These are phyloP conservation scores for Bellardia bayeri DNA, from an alignment of 2,888 invertebrate species.

Conservation along the genomic window DNA sequence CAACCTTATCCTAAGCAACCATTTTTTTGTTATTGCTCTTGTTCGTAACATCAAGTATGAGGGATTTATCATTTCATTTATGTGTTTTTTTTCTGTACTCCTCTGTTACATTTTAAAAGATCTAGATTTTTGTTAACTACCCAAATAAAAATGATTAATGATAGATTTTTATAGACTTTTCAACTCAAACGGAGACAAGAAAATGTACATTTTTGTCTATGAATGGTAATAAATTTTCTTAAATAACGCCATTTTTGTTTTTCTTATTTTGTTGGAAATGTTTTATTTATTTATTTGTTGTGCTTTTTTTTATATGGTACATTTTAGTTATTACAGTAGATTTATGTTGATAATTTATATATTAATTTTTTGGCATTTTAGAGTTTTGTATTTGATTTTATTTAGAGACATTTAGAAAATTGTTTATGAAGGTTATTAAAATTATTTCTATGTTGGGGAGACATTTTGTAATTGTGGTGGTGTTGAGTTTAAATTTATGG, in stretches of 20 bases:
- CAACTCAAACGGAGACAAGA: constrained; percentile 72
- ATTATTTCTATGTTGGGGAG: neutral
- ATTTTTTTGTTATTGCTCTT: neutral
- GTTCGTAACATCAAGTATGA: constrained; percentile 36
- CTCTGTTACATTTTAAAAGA: constrained; percentile 27
- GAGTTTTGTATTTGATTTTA: constrained; percentile 41
- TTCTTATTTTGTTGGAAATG: constrained; percentile 44
- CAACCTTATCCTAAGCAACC: constrained; percentile 15
- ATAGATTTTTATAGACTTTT: constrained; percentile 74
- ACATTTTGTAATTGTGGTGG: constrained; percentile 1
- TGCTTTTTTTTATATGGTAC: constrained; percentile 23
- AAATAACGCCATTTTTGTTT: constrained; percentile 69
- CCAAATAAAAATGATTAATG: constrained; percentile 74
- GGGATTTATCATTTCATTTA: constrained; percentile 62
- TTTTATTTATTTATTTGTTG: constrained; percentile 58
- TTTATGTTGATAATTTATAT: constrained; percentile 71
- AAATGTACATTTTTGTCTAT: constrained; percentile 70
- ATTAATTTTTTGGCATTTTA: constrained; percentile 37
- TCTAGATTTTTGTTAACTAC: constrained; percentile 72
- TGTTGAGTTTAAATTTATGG: constrained; percentile 34
- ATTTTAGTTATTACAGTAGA: constrained; percentile 69
- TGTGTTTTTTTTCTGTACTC: constrained; percentile 21
- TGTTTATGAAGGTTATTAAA: constrained; percentile 54
- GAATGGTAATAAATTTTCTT: constrained; percentile 69
- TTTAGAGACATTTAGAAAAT: constrained; percentile 26